Conservation (phyloP, 2,113 vertebrate species). For the Crocuta crocuta region DNA sequence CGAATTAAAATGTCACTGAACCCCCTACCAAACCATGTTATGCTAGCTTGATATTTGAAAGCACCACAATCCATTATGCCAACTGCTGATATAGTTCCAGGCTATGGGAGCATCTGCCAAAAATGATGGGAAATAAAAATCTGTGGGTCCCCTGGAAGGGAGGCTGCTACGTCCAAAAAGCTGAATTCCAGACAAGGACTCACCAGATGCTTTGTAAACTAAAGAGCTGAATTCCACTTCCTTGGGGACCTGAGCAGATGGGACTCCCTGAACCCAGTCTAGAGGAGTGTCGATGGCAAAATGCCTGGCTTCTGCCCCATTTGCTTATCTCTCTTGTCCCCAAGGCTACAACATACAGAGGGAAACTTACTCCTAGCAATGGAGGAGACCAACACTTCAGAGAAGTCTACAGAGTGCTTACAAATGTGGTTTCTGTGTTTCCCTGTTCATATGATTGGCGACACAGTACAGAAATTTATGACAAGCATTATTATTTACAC, state of each 20-base stretch:
- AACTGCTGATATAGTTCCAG: constrained; percentile 67
- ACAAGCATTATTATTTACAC: not conserved
- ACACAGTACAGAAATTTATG: not conserved
- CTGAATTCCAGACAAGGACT: constrained; percentile 52
- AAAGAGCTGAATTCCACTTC: constrained; percentile 39
- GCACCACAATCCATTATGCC: constrained; percentile 53
- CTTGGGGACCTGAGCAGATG: constrained; percentile 75
- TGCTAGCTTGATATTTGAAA: constrained; percentile 60
- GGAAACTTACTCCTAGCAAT: not conserved
- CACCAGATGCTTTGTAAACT: constrained; percentile 68
- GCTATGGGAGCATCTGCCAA: constrained; percentile 55
- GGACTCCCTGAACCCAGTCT: constrained; percentile 55
- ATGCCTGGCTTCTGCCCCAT: constrained; percentile 66
- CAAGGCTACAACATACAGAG: constrained; percentile 24
- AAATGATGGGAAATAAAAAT: constrained; percentile 65
- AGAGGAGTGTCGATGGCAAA: constrained; percentile 5
- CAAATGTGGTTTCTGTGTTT: not conserved
- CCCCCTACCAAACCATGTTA: constrained; percentile 47
- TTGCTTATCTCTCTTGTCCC: constrained; percentile 20
- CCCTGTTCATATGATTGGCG: not conserved
- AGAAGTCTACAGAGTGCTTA: not conserved
- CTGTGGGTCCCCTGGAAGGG: constrained; percentile 30
- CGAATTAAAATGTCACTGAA: constrained; percentile 68
- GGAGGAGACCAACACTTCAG: not conserved
- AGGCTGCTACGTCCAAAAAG: constrained; percentile 15